phyloP scores from a whole-genome alignment of 2,888 invertebrate genomes.

The Rhogogaster chlorosoma region DNA sequence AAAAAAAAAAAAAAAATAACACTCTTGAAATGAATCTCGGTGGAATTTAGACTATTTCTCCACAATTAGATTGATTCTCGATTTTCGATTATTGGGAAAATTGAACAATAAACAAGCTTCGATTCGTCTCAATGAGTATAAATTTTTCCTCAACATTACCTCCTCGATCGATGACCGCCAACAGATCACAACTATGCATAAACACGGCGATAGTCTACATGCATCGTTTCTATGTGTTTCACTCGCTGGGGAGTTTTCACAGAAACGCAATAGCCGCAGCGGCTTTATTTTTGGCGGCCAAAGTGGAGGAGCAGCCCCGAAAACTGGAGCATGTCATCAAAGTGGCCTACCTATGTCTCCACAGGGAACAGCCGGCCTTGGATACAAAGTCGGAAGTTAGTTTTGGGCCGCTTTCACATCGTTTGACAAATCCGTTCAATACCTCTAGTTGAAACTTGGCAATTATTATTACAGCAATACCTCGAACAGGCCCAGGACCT shows the following conservation, averaged over 20 bases:
- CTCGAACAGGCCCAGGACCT: constrained; percentile 92
- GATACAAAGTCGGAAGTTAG: constrained; percentile 88
- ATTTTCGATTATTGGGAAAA: too few species aligned
- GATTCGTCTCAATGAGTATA: too few species aligned
- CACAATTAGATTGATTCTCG: too few species aligned
- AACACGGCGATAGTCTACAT: constrained; percentile 99
- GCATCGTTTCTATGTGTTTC: constrained; percentile 99
- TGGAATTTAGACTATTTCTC: too few species aligned
- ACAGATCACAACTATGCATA: constrained; percentile 95
- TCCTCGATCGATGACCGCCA: constrained; percentile 45
- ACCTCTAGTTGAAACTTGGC: constrained; percentile 35
- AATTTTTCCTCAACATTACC: constrained; percentile 70
- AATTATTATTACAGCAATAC: constrained; percentile 79
- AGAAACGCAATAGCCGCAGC: constrained; percentile 97
- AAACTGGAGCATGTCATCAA: constrained; percentile 98
- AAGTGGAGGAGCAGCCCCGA: constrained; percentile 98
- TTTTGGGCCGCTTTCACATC: constrained; percentile 36
- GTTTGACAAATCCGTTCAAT: neutral
- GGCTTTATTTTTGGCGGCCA: constrained; percentile 97
- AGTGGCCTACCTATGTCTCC: constrained; percentile 93
- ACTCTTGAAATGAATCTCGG: too few species aligned
- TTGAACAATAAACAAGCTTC: too few species aligned
- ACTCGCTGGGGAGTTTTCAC: constrained; percentile 97
- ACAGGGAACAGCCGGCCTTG: constrained; percentile 83
- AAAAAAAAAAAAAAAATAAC: too few species aligned